A percentile compares a stretch with the other conserved stretches of the same genome.
Conservation (phyloP, 1,140 invertebrate species). For the Camponotus pennsylvanicus region DNA sequence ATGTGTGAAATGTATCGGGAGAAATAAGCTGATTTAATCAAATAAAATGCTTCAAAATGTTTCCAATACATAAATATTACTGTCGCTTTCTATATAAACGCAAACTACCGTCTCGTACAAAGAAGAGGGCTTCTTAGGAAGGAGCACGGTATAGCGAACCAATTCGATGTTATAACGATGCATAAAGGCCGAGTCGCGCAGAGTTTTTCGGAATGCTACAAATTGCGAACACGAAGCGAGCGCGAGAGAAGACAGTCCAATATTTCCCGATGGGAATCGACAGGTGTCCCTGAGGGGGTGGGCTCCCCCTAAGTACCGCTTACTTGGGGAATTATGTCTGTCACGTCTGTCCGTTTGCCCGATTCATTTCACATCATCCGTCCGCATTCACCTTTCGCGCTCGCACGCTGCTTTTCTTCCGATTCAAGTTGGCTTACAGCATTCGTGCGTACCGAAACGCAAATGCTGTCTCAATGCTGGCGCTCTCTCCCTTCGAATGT, state of each 20-base stretch:
- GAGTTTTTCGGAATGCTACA: slow-evolving; percentile 39
- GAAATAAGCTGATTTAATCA: not conserved
- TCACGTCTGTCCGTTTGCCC: slow-evolving; percentile 83
- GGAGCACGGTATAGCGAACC: not conserved
- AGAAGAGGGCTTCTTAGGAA: not conserved
- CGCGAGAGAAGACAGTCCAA: slow-evolving; percentile 72
- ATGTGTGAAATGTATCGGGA: not conserved
- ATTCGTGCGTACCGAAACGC: slow-evolving; percentile 71
- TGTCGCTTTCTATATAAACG: not conserved
- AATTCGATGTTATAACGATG: slow-evolving; percentile 12
- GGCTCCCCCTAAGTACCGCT: slow-evolving; percentile 80
- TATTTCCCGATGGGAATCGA: slow-evolving; percentile 81
- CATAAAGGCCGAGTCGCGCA: slow-evolving; percentile 15
- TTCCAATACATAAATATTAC: not conserved
- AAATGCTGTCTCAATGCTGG: slow-evolving; percentile 69
- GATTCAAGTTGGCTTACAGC: slow-evolving; percentile 74
- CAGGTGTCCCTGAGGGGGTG: slow-evolving; percentile 76
- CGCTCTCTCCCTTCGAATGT: slow-evolving; percentile 43
- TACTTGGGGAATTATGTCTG: slow-evolving; percentile 83
- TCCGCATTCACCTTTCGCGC: slow-evolving; percentile 67
- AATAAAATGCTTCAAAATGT: not conserved
- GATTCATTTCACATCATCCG: slow-evolving; percentile 81
- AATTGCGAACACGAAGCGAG: slow-evolving; percentile 17
- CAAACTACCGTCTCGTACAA: not conserved
- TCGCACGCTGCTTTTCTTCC: slow-evolving; percentile 67